phyloP scores from a whole-genome alignment of 2,113 vertebrate species.

The Callipepla squamata region DNA sequence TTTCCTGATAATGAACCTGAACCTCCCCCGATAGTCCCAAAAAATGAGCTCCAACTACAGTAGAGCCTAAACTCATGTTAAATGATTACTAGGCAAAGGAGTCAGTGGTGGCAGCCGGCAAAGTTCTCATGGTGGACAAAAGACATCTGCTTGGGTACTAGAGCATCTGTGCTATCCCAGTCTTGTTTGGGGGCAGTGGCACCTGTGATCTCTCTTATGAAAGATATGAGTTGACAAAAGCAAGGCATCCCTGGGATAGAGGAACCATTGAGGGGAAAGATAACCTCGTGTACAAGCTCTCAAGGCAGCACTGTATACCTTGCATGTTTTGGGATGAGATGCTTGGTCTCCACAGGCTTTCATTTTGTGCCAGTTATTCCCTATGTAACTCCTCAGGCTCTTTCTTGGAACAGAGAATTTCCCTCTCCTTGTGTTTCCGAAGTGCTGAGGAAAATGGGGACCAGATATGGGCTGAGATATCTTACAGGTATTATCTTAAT shows the following conservation, averaged over 20 bases:
- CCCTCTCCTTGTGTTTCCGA: background rate
- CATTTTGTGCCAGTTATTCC: background rate
- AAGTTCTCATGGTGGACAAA: background rate
- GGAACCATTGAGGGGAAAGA: background rate
- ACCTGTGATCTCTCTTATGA: background rate
- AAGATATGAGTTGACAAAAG: background rate
- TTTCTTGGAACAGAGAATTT: background rate
- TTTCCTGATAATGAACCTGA: no score
- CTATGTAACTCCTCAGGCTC: background rate
- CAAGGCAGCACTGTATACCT: background rate
- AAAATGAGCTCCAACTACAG: background rate
- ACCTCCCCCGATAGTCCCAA: background rate
- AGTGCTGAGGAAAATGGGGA: background rate
- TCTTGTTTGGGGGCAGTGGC: background rate
- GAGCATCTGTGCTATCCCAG: rapidly evolving
- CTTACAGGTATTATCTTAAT: background rate
- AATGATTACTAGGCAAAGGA: rapidly evolving
- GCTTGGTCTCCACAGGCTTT: background rate
- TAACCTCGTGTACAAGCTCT: constrained; percentile 4
- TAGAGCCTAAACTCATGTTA: rapidly evolving
- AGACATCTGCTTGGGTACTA: background rate
- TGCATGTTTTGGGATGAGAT: background rate
- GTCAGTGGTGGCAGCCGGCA: background rate
- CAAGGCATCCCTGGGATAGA: background rate
- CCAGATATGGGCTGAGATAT: background rate